Conservation (phyloP, 2,797 vertebrate genomes). For the Eospalax fontanierii region DNA sequence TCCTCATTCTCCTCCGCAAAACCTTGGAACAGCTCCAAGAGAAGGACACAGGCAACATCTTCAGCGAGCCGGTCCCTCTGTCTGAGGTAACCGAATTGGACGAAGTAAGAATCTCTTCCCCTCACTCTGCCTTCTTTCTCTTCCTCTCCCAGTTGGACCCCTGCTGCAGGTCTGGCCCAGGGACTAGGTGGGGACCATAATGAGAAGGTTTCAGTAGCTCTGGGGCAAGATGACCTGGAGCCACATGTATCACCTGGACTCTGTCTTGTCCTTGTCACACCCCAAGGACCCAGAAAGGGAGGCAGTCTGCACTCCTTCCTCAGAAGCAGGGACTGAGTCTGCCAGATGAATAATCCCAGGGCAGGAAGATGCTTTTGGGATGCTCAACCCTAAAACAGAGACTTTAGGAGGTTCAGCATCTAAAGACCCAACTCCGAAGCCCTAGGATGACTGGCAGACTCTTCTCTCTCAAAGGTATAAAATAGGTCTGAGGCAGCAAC, state of each 20-base stretch:
- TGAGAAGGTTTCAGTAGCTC: conserved; percentile 63
- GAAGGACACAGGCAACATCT: conserved; percentile 99
- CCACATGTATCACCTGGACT: conserved; percentile 66
- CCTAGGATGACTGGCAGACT: conserved; percentile 74
- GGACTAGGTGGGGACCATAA: conserved; percentile 24
- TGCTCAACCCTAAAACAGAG: conserved; percentile 73
- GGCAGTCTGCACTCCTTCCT: conserved; percentile 70
- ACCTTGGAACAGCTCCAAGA: conserved; percentile 98
- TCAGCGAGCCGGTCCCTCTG: conserved; percentile 98
- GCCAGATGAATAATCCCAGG: conserved; percentile 72
- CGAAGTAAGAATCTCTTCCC: conserved; percentile 93
- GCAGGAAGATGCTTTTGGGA: conserved; percentile 72
- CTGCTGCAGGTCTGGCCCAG: conserved; percentile 79
- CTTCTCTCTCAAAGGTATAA: conserved; percentile 79
- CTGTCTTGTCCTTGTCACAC: conserved; percentile 69
- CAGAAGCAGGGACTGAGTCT: conserved; percentile 78
- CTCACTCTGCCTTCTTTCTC: conserved; percentile 82
- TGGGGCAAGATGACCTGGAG: conserved; percentile 48
- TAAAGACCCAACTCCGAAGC: conserved; percentile 76
- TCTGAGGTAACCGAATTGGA: conserved; percentile 97
- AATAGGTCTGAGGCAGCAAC: conserved; percentile 56
- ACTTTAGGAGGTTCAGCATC: conserved; percentile 76
- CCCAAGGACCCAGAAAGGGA: conserved; percentile 73
- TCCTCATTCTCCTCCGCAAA: conserved; percentile 97
- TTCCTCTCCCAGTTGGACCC: conserved; percentile 82